Percentiles rank a stretch among this genome's conserved stretches.
Evolutionary conservation across 2,888 invertebrate species (phyloP).

Genomic region (Leptopilina myrica): DNA sequence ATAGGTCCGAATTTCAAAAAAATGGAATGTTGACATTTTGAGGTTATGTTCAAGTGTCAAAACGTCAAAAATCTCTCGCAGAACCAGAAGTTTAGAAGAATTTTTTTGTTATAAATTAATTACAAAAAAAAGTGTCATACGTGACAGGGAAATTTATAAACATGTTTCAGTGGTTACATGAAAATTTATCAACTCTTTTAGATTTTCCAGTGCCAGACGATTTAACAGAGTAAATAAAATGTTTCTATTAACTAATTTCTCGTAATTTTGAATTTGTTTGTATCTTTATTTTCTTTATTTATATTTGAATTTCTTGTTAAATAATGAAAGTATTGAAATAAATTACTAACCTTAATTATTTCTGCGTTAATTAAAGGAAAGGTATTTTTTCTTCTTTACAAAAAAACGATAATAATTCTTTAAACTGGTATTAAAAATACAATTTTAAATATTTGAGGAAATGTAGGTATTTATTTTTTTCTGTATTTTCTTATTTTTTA

Average conservation of each 20-base stretch:
- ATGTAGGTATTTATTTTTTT: no score
- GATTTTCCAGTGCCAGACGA: conserved; percentile 84
- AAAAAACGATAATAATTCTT: neutral
- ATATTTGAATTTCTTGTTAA: no score
- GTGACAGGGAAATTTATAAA: conserved; percentile 23
- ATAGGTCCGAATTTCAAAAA: no score
- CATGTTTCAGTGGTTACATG: conserved; percentile 84
- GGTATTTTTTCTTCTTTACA: neutral
- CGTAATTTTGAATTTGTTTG: no score
- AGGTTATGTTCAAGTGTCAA: no score
- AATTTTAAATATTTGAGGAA: conserved; percentile 56
- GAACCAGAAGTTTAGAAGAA: no score
- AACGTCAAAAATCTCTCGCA: no score
- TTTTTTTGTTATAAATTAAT: no score
- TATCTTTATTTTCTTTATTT: no score
- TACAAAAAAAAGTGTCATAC: neutral
- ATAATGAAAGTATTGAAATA: neutral
- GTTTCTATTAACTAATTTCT: neutral
- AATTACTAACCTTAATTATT: neutral
- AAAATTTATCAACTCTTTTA: conserved; percentile 82
- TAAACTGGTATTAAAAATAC: no score
- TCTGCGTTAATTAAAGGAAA: no score
- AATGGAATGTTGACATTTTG: no score
- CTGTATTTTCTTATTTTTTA: conserved; percentile 70
- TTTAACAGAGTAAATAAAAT: conserved; percentile 71